Conservation (phyloP, 2,797 vertebrate species). For the Psittacula echo region DNA sequence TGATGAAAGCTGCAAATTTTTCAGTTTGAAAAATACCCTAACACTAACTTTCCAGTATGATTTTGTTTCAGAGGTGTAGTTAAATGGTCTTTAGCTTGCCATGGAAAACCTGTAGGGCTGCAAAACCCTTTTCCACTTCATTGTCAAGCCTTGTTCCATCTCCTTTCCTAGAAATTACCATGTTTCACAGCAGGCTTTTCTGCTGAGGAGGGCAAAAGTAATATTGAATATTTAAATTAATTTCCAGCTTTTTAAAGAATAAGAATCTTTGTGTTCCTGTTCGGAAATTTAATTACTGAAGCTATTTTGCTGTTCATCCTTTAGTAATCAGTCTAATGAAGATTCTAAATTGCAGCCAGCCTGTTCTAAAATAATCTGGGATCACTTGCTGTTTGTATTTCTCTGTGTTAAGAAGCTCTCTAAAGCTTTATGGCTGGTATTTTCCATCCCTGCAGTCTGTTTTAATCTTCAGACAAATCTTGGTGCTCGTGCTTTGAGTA, state of each 20-base stretch:
- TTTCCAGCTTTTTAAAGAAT: not conserved
- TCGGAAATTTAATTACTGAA: not conserved
- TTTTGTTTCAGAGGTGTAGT: not conserved
- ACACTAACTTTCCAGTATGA: not conserved
- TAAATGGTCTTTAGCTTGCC: not conserved
- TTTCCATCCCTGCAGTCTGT: slow-evolving; percentile 36
- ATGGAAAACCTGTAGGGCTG: not conserved
- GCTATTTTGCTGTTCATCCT: not conserved
- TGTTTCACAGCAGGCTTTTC: not conserved
- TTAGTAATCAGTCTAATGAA: not conserved
- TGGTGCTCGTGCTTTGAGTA: not conserved
- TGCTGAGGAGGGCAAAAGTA: not conserved
- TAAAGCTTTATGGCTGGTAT: slow-evolving; percentile 26
- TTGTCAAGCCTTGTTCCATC: not conserved
- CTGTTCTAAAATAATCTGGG: slow-evolving; percentile 19
- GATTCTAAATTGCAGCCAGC: not conserved
- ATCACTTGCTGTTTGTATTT: slow-evolving; percentile 25
- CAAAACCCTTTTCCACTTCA: not conserved
- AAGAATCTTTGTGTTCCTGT: not conserved
- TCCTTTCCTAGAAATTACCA: not conserved
- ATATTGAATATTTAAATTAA: not conserved
- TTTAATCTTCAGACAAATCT: slow-evolving; percentile 35
- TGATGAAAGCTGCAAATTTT: not conserved
- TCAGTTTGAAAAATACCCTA: not conserved
- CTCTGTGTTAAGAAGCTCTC: not conserved